phyloP scores from a whole-genome alignment of 2,113 vertebrate species.

The Mystacornis crossleyi region DNA sequence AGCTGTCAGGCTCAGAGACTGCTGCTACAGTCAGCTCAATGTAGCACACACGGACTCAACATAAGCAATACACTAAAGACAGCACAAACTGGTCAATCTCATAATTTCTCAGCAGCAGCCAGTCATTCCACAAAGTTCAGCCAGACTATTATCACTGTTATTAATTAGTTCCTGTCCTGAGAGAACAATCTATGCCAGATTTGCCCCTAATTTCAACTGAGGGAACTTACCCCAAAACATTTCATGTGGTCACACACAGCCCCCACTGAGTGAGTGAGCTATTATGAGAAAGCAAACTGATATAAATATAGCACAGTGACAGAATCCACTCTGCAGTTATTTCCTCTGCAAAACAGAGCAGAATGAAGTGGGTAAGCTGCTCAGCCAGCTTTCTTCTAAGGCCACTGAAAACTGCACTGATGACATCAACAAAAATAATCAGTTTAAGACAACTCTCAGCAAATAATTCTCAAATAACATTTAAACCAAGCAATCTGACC shows the following conservation, averaged over 20 bases:
- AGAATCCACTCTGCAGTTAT: slow-evolving; percentile 20
- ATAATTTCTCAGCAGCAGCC: neutral
- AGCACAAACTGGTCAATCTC: neutral
- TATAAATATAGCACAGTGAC: slow-evolving; percentile 44
- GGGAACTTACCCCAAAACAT: neutral
- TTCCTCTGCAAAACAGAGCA: slow-evolving; percentile 17
- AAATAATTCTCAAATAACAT: neutral
- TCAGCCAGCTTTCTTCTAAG: slow-evolving; percentile 32
- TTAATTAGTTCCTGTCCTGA: neutral
- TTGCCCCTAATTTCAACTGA: slow-evolving; percentile 8
- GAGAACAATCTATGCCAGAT: slow-evolving; percentile 5
- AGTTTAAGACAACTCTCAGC: neutral
- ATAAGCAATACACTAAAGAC: neutral
- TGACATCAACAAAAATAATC: slow-evolving; percentile 15
- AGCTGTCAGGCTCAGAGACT: neutral
- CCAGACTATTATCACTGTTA: neutral
- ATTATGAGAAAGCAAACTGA: slow-evolving; percentile 42
- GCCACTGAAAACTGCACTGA: slow-evolving; percentile 7
- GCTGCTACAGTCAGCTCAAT: neutral
- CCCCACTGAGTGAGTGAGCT: slow-evolving; percentile 16
- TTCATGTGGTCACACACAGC: neutral
- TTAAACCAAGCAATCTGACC: neutral
- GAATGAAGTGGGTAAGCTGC: slow-evolving; percentile 11
- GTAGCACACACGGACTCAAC: accelerated
- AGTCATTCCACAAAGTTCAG: neutral